These are phyloP conservation scores for Otis tarda DNA, from an alignment of 2,113 vertebrate species.

Conservation along the genomic window DNA sequence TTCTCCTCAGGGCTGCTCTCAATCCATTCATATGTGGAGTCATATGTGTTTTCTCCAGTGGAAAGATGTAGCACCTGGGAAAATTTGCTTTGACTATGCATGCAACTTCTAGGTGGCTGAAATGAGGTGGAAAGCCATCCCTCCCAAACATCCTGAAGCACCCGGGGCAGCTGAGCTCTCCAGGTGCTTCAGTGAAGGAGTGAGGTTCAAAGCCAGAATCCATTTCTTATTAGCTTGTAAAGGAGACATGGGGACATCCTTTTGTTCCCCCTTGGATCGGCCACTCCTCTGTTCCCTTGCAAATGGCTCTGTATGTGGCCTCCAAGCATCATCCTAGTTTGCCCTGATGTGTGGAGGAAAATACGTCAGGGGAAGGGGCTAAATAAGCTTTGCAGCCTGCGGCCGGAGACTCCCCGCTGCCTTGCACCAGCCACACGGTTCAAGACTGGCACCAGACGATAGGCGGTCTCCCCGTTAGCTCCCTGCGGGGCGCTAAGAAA, in stretches of 20 bases:
- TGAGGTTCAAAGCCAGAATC: background rate
- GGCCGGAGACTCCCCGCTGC: fast-evolving
- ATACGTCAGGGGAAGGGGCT: fast-evolving
- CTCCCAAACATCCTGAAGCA: background rate
- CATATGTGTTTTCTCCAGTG: background rate
- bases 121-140: background rate
- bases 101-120: background rate
- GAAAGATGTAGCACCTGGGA: fast-evolving
- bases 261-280: background rate
- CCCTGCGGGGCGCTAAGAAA: background rate
- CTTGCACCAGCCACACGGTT: fast-evolving
- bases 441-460: background rate
- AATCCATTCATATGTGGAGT: too few relatives aligned
- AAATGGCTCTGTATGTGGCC: background rate
- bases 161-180: background rate
- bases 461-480: background rate
- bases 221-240: background rate
- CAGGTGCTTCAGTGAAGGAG: fast-evolving
- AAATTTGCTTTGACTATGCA: background rate
- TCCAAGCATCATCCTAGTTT: background rate
- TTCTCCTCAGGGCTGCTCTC: too few relatives aligned
- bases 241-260: background rate
- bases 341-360: background rate
- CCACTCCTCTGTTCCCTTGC: background rate
- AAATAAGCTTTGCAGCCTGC: background rate